Base-by-base conservation (phyloP, 1,140 invertebrate species). In the Leptinotarsa undecemlineata region DNA sequence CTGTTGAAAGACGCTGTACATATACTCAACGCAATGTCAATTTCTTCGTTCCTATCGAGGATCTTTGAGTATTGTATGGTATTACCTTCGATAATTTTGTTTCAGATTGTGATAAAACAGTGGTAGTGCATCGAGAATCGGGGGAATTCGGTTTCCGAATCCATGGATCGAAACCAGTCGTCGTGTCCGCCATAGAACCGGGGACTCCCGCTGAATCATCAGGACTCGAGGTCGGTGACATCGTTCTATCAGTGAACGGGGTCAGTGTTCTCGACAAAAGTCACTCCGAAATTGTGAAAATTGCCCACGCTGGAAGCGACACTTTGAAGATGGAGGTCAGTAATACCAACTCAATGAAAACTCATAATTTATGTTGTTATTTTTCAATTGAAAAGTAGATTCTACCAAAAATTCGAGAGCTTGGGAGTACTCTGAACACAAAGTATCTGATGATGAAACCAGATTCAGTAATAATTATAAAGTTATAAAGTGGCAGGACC, bases 71-170 rank as follows among this genome's bases (percentile, higher is more conserved):
- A 1, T 11, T 42, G 8, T 42, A 42, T 42, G 33, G 33, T 42
- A 3, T 42, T 11, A 42, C 8, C 33, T 42, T 42, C 33, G 33
- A 11, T 42, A 42, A 19, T 57, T 57, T 48, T 42, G 33, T 61
- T 87, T 48, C 88, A 96, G 95, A 95, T 83, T 93, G 93, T 83
- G 94, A 96, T 85, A 95, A 96, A 84, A 93, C 91, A 42, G 92
- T 97, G 17, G 88, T 93, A 60, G 93, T 96, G 1, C 90, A 90
- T 76, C 90, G 94, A 62, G 91, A 94, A 72, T 93, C 93, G 19
- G 94, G 94, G 11, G 96, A 98, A 82, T 98, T 98, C 85, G 97
- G 97, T 14, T 97, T 99, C 82, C 90, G 97, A 66, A 97, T 99
- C 79, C 95, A 98, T 80, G 96, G 97, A 14, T 96, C 95, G 72